phyloP scores from a whole-genome alignment of 37 sponge, comb jelly and placozoan genomes.

The Ephydatia muelleri region DNA sequence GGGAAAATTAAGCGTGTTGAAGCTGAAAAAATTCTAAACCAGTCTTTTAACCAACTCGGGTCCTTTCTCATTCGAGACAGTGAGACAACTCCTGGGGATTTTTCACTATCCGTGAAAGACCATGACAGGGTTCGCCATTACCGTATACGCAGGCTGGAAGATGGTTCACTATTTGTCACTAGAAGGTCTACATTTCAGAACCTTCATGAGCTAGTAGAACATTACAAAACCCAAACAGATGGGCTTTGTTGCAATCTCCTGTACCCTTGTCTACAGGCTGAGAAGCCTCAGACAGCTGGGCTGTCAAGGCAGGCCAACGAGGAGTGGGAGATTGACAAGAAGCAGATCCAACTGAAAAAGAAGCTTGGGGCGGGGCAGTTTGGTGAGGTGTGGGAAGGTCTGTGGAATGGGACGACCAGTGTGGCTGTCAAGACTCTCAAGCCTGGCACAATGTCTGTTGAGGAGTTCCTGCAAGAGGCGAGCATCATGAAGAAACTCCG shows the following conservation, averaged over 20 bases:
- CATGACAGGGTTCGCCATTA: slow-evolving; percentile 86
- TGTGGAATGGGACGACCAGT: slow-evolving; percentile 91
- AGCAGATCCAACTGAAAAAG: slow-evolving; percentile 56
- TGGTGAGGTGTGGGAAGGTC: slow-evolving; percentile 95
- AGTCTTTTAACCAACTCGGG: slow-evolving; percentile 68
- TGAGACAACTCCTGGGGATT: slow-evolving; percentile 95
- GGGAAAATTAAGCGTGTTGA: slow-evolving; percentile 91
- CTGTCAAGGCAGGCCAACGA: slow-evolving; percentile 82
- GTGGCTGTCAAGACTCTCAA: slow-evolving; percentile 99
- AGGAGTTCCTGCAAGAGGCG: slow-evolving; percentile 96
- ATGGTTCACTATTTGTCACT: slow-evolving; percentile 86
- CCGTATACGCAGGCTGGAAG: slow-evolving; percentile 82
- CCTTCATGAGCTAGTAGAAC: slow-evolving; percentile 77
- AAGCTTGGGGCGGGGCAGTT: slow-evolving; percentile 93
- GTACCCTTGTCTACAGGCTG: slow-evolving; percentile 70
- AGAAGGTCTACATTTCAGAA: slow-evolving; percentile 70
- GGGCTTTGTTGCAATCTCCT: slow-evolving; percentile 76
- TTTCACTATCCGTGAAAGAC: slow-evolving; percentile 89
- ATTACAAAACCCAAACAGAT: slow-evolving; percentile 80
- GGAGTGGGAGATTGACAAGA: slow-evolving; percentile 93
- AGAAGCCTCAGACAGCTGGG: slow-evolving; percentile 92
- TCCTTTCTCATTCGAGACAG: slow-evolving; percentile 94
- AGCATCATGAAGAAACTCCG: slow-evolving; percentile 93
- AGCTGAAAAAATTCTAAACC: slow-evolving; percentile 93
- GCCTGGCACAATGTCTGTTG: slow-evolving; percentile 90